Conservation (phyloP, 2,113 vertebrate species). For the Hymenochirus boettgeri region DNA sequence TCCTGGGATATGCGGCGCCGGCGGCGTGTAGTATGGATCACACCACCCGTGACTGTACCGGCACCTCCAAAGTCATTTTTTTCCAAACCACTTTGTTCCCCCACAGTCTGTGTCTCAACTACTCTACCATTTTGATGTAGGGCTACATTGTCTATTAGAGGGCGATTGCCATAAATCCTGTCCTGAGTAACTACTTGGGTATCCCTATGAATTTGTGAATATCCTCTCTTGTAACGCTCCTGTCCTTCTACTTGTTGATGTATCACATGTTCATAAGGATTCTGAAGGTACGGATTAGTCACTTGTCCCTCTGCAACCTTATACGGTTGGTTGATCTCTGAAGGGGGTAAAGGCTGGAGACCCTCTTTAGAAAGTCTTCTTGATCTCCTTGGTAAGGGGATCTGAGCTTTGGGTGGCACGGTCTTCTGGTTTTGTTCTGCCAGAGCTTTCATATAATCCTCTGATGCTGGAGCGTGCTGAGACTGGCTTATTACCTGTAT, state of each 20-base stretch:
- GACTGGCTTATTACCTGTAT: conserved; percentile 66
- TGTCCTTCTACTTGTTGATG: conserved; percentile 56
- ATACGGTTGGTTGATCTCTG: conserved; percentile 47
- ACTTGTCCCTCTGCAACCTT: conserved; percentile 61
- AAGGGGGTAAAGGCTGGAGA: conserved; percentile 59
- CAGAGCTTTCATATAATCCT: conserved; percentile 64
- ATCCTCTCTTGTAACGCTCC: conserved; percentile 47
- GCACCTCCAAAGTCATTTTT: conserved; percentile 60
- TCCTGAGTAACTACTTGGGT: conserved; percentile 49
- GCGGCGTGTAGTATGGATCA: conserved; percentile 86
- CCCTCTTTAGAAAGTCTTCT: conserved; percentile 91
- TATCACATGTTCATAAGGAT: conserved; percentile 63
- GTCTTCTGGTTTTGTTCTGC: conserved; percentile 70
- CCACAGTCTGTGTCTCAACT: conserved; percentile 47
- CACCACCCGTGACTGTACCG: conserved; percentile 72
- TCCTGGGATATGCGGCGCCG: conserved; percentile 86
- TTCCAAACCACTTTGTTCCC: conserved; percentile 49
- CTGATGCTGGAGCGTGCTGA: conserved; percentile 59
- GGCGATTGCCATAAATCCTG: conserved; percentile 46
- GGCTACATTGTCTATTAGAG: conserved; percentile 54
- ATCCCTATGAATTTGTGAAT: conserved; percentile 47
- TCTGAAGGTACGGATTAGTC: conserved; percentile 61
- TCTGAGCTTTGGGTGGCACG: conserved; percentile 69
- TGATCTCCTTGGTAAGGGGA: conserved; percentile 80
- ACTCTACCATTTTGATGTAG: conserved; percentile 57